phyloP scores from a whole-genome alignment of 2,797 vertebrate genomes.

The Hipposideros larvatus region DNA sequence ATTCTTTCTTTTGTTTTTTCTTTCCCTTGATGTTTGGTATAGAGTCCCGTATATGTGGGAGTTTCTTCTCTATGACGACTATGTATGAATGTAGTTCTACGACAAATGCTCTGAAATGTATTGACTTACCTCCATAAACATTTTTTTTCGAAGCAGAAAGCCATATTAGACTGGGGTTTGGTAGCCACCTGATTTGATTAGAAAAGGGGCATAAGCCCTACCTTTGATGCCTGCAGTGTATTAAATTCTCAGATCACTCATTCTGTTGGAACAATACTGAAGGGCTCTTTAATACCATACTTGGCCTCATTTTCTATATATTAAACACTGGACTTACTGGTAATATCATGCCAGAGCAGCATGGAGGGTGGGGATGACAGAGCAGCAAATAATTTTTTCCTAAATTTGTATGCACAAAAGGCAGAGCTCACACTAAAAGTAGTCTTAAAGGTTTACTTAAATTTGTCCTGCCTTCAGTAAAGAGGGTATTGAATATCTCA shows the following conservation, averaged over 20 bases:
- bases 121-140: background rate
- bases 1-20: background rate
- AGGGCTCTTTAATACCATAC: background rate
- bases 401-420: background rate
- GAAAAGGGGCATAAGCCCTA: background rate
- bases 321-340: background rate
- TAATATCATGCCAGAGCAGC: background rate
- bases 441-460: background rate
- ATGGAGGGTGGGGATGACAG: accelerated
- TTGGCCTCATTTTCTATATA: background rate
- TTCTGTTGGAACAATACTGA: background rate
- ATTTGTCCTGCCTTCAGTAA: background rate
- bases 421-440: background rate
- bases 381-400: background rate
- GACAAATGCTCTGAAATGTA: background rate
- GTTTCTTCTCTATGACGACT: background rate
- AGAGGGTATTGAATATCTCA: background rate
- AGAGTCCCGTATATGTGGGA: accelerated
- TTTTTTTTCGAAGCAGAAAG: background rate
- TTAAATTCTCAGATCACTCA: background rate
- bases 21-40: background rate
- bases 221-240: accelerated
- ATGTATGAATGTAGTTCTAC: background rate
- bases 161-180: background rate
- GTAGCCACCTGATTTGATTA: background rate